Conservation (phyloP, 2,113 vertebrate species). For the Rhinogobius similis region DNA sequence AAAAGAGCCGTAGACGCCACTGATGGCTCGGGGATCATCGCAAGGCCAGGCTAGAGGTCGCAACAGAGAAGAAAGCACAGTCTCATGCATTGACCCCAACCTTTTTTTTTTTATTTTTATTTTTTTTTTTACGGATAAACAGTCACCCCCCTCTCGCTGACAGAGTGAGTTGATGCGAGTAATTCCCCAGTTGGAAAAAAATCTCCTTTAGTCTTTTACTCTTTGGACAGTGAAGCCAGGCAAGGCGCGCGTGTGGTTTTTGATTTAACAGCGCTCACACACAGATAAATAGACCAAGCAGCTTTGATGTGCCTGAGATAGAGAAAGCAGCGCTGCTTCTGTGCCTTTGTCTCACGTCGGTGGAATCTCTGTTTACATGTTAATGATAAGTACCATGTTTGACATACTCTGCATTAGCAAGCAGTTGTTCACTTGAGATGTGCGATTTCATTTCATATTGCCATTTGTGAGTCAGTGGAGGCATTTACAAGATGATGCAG, state of each 20-base stretch:
- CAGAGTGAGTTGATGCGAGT: conserved; percentile 62
- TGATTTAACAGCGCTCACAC: conserved; percentile 67
- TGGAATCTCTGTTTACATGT: conserved; percentile 27
- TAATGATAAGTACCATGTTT: conserved; percentile 45
- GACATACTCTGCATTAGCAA: conserved; percentile 41
- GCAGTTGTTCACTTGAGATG: conserved; percentile 33
- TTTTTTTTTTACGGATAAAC: conserved; percentile 50
- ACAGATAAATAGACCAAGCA: conserved; percentile 59
- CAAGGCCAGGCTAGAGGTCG: conserved; percentile 55
- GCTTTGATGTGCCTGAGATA: conserved; percentile 64
- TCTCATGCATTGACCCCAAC: conserved; percentile 63
- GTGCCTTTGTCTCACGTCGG: conserved; percentile 53
- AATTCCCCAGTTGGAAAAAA: conserved; percentile 64
- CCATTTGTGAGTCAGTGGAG: conserved; percentile 2
- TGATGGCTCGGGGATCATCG: conserved; percentile 25
- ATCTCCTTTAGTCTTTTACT: conserved; percentile 41
- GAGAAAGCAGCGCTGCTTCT: conserved; percentile 50
- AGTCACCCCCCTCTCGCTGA: conserved; percentile 52
- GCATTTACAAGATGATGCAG: background rate
- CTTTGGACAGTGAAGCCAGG: conserved; percentile 42
- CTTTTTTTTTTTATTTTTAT: conserved; percentile 20
- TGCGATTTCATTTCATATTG: background rate
- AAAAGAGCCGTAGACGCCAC: conserved; percentile 13
- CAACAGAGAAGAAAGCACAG: conserved; percentile 69
- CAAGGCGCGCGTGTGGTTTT: conserved; percentile 43